phyloP scores from a whole-genome alignment of 2,888 invertebrate species.

The Pelosia muscerda region DNA sequence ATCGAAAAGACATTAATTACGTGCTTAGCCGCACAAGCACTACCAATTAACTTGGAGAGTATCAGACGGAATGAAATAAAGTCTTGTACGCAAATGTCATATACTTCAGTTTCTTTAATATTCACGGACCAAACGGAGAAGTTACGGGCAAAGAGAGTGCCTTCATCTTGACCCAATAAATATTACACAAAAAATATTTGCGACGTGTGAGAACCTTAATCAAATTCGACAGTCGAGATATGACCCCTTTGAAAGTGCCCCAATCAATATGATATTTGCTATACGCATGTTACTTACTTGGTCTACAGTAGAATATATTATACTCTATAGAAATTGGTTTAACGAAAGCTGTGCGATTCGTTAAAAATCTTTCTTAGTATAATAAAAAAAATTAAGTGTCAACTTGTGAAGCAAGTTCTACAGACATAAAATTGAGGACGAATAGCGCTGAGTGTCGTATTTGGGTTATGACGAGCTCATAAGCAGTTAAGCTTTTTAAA shows the following conservation, averaged over 20 bases:
- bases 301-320: neutral
- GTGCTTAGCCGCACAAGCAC: too few species aligned
- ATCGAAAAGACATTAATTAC: too few species aligned
- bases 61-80: too few species aligned
- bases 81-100: too few species aligned
- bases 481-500: slow-evolving; percentile 17
- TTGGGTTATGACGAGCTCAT: slow-evolving; percentile 16
- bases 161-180: neutral
- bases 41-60: too few species aligned
- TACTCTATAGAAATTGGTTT: neutral
- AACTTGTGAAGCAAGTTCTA: slow-evolving; percentile 7
- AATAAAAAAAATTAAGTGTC: slow-evolving; percentile 3
- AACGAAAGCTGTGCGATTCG: too few species aligned
- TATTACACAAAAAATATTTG: neutral
- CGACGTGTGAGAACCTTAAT: neutral
- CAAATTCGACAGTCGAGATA: neutral
- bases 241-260: neutral
- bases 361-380: neutral
- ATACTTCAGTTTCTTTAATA: too few species aligned
- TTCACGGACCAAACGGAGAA: too few species aligned
- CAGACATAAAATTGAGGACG: slow-evolving; percentile 5
- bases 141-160: neutral
- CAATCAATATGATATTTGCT: neutral
- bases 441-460: slow-evolving; percentile 11
- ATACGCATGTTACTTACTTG: neutral